phyloP scores from a whole-genome alignment of 2,113 vertebrate species.

The Podarcis raffonei region DNA sequence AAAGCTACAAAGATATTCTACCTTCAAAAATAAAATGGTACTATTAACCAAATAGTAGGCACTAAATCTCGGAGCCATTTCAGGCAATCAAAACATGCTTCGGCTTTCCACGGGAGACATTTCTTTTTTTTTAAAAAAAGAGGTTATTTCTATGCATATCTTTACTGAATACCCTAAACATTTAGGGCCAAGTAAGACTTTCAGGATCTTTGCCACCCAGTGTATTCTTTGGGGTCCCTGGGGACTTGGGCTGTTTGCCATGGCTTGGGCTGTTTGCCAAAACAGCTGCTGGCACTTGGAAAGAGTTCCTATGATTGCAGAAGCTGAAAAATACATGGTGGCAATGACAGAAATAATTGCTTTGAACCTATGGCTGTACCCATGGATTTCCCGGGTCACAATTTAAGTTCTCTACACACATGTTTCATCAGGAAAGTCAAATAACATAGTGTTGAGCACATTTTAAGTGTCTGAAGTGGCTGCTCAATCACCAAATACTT shows the following conservation, averaged over 20 bases:
- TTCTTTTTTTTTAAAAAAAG: not conserved
- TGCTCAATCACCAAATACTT: not conserved
- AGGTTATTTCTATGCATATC: not conserved
- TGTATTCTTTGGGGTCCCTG: too few species aligned
- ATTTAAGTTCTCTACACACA: not conserved
- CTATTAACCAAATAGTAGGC: not conserved
- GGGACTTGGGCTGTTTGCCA: not conserved
- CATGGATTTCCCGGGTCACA: not conserved
- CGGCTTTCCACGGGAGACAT: not conserved
- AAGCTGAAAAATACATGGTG: not conserved
- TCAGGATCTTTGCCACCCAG: too few species aligned
- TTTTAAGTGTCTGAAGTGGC: not conserved
- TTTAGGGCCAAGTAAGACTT: too few species aligned
- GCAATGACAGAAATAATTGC: not conserved
- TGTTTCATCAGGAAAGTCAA: not conserved
- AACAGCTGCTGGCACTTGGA: not conserved
- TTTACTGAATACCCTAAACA: not conserved
- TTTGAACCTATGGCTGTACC: not conserved
- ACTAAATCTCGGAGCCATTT: not conserved
- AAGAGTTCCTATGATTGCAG: not conserved
- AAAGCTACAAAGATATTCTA: not conserved
- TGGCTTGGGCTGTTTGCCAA: not conserved
- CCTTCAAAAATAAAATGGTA: not conserved
- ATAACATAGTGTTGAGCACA: not conserved
- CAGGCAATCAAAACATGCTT: not conserved